Percentiles rank a stretch among this genome's conserved stretches.
Conservation (phyloP, 2,797 vertebrate genomes). For the Chiropotes sagulatus region DNA sequence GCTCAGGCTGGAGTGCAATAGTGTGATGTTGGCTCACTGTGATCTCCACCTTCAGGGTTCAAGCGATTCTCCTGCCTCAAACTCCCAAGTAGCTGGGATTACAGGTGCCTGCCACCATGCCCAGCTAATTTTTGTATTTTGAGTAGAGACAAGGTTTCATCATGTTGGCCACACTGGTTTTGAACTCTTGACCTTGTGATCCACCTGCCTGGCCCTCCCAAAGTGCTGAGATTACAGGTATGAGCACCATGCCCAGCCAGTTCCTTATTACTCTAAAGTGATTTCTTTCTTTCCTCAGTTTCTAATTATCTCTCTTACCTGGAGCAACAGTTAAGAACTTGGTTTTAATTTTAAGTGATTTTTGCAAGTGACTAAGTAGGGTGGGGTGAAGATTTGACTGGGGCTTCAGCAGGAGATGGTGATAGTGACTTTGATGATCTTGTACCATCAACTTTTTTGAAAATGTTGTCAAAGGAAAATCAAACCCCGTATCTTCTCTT, state of each 20-base stretch:
- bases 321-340: background rate
- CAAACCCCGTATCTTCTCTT: background rate
- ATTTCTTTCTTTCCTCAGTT: background rate
- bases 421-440: background rate
- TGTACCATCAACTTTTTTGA: background rate
- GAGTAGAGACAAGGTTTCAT: too few relatives aligned
- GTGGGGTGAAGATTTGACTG: background rate
- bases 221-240: too few relatives aligned
- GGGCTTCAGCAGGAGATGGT: background rate
- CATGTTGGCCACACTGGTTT: too few relatives aligned
- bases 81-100: too few relatives aligned
- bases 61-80: too few relatives aligned
- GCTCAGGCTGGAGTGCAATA: too few relatives aligned
- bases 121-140: too few relatives aligned
- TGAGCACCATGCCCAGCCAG: too few relatives aligned
- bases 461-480: background rate
- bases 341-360: background rate
- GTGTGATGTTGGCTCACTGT: too few relatives aligned
- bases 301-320: background rate
- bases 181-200: too few relatives aligned
- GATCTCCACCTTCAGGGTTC: too few relatives aligned
- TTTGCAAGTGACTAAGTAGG: background rate
- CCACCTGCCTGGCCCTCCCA: too few relatives aligned
- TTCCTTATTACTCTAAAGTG: background rate
- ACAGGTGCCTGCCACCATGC: rapidly evolving